Conservation (phyloP, 1,140 invertebrate genomes). For the Aphis gossypii region DNA sequence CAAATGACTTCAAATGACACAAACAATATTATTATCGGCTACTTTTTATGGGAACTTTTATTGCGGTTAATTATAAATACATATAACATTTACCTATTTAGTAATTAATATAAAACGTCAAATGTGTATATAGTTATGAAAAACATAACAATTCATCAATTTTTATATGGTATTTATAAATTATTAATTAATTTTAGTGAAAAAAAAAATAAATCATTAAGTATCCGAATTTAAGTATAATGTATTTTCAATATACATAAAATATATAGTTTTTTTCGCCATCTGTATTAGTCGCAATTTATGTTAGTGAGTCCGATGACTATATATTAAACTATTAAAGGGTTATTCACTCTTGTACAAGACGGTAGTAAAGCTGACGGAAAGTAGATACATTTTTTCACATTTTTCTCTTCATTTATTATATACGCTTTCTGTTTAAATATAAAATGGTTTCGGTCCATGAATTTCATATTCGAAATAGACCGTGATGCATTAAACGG, state of each 20-base stretch:
- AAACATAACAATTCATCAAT: background rate
- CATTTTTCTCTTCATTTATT: background rate
- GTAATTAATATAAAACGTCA: background rate
- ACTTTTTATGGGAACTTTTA: background rate
- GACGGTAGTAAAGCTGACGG: background rate
- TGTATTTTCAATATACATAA: background rate
- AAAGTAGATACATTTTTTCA: background rate
- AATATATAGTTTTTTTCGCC: background rate
- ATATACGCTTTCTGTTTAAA: background rate
- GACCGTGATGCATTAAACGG: slow-evolving; percentile 24
- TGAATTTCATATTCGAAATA: slow-evolving; percentile 25
- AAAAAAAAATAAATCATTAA: background rate
- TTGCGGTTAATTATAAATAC: background rate
- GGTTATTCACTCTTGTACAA: background rate
- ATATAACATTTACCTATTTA: background rate
- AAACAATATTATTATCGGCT: background rate
- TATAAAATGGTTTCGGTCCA: background rate
- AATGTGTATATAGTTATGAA: background rate
- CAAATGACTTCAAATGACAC: background rate
- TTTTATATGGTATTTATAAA: background rate
- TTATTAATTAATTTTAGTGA: background rate
- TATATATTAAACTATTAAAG: background rate
- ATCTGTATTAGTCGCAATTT: background rate
- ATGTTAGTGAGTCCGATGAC: background rate
- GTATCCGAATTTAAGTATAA: background rate